These are phyloP conservation scores for Diploptera punctata DNA, from an alignment of 2,888 invertebrate species.

Conservation along the genomic window DNA sequence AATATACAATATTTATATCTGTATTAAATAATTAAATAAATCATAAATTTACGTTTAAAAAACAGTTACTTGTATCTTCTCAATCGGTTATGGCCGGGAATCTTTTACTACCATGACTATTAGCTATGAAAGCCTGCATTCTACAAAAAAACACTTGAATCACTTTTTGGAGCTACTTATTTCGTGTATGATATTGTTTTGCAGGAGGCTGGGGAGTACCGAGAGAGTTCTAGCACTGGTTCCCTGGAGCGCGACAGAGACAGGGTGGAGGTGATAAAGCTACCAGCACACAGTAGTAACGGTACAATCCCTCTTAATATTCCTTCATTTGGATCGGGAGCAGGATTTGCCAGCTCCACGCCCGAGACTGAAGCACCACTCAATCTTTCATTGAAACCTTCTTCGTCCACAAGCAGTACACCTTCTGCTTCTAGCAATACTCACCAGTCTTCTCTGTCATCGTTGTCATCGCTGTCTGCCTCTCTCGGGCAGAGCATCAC, in stretches of 20 bases:
- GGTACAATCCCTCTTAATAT: conserved; percentile 42
- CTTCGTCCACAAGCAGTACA: conserved; percentile 5
- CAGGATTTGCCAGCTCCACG: conserved; percentile 51
- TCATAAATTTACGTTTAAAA: too few species aligned
- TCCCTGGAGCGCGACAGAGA: conserved; percentile 54
- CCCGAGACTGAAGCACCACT: conserved; percentile 75
- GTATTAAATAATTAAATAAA: too few species aligned
- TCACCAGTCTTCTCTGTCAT: conserved; percentile 27
- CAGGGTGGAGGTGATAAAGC: conserved; percentile 82
- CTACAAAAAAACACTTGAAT: too few species aligned
- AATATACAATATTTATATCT: too few species aligned
- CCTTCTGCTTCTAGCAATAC: conserved; percentile 39
- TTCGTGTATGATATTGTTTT: too few species aligned
- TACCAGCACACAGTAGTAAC: conserved; percentile 68
- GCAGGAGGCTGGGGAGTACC: conserved; percentile 30
- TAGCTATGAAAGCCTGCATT: too few species aligned
- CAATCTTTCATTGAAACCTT: conserved; percentile 79
- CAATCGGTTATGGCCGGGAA: too few species aligned
- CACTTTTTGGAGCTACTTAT: too few species aligned
- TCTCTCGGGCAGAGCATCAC: conserved; percentile 16
- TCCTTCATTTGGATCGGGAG: conserved; percentile 34
- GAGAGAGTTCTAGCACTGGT: conserved; percentile 18
- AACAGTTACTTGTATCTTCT: too few species aligned
- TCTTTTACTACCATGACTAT: too few species aligned
- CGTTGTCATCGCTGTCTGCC: conserved; percentile 29